A percentile compares a stretch with the other conserved stretches of the same genome.
These are phyloP conservation scores for Magallana angulata DNA, from an alignment of 1,140 invertebrate genomes.

Conservation along the genomic window DNA sequence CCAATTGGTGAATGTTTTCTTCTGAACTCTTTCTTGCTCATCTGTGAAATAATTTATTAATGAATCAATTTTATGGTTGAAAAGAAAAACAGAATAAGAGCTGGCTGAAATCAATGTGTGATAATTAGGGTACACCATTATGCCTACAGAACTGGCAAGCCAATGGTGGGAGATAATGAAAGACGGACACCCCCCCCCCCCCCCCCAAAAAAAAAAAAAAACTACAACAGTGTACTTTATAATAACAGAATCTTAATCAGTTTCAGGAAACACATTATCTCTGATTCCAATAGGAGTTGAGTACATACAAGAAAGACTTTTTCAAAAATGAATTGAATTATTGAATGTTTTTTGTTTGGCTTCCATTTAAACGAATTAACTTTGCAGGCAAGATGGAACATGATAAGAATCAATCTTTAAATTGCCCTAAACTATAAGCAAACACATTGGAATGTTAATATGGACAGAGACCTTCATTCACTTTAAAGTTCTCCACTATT, in stretches of 20 bases:
- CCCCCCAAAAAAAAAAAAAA: too few relatives aligned
- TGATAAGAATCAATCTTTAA: conserved; percentile 5
- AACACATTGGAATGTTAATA: conserved; percentile 15
- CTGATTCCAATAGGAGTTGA: background rate
- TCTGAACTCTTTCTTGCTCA: conserved; percentile 96
- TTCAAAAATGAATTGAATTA: background rate
- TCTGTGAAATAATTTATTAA: conserved; percentile 84
- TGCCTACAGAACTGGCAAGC: too few relatives aligned
- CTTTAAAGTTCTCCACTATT: background rate
- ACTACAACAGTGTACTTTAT: too few relatives aligned
- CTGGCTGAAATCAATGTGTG: background rate
- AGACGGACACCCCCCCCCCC: too few relatives aligned
- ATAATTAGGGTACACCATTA: background rate
- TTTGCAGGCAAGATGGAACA: background rate
- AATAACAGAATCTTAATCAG: background rate
- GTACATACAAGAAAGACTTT: background rate
- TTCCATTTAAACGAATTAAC: conserved; percentile 23
- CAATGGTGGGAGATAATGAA: too few relatives aligned
- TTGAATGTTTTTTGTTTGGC: background rate
- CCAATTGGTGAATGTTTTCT: conserved; percentile 97
- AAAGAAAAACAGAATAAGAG: background rate
- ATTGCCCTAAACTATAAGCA: conserved; percentile 17
- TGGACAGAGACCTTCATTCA: conserved; percentile 4
- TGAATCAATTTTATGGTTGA: conserved; percentile 3
- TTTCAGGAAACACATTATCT: background rate